Percentiles rank a stretch among this genome's conserved stretches.
phyloP scores from a whole-genome alignment of 2,888 invertebrate genomes.

The Tholera decimalis region DNA sequence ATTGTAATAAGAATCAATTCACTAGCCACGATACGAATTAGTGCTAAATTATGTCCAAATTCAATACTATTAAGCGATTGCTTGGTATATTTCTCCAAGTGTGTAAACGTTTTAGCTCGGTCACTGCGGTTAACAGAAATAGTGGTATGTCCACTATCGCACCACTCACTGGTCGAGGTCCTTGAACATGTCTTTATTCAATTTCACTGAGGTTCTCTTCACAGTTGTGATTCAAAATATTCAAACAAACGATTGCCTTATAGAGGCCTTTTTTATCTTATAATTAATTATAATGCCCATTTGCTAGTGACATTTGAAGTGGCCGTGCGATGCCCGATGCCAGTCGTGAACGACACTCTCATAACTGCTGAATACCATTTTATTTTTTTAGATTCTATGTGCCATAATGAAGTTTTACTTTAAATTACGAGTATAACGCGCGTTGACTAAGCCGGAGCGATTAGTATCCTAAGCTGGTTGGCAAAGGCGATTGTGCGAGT shows the following conservation, averaged over 20 bases:
- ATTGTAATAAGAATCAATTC: not conserved
- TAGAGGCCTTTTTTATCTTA: too few relatives aligned
- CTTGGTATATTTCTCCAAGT: conserved; percentile 30
- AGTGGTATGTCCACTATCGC: conserved; percentile 12
- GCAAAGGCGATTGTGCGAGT: not conserved
- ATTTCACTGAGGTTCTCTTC: not conserved
- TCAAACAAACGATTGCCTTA: not conserved
- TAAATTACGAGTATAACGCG: too few relatives aligned
- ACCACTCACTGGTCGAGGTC: not conserved
- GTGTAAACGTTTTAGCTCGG: conserved; percentile 29
- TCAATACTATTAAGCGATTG: conserved; percentile 24
- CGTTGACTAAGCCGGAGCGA: too few relatives aligned
- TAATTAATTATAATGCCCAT: too few relatives aligned
- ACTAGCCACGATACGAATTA: not conserved
- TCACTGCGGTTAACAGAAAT: conserved; percentile 29
- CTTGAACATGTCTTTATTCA: conserved; percentile 7
- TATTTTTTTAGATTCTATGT: conserved; percentile 39
- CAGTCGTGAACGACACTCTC: conserved; percentile 70
- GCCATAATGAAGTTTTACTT: conserved; percentile 9
- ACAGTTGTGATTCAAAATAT: not conserved
- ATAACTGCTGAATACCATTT: conserved; percentile 49
- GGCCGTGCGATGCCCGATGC: conserved; percentile 41
- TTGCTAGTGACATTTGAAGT: conserved; percentile 72
- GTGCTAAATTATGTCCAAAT: conserved; percentile 9
- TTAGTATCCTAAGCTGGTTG: not conserved